Evolutionary conservation across 2,113 vertebrate species (phyloP).

Genomic region (Marcusenius ussheri): DNA sequence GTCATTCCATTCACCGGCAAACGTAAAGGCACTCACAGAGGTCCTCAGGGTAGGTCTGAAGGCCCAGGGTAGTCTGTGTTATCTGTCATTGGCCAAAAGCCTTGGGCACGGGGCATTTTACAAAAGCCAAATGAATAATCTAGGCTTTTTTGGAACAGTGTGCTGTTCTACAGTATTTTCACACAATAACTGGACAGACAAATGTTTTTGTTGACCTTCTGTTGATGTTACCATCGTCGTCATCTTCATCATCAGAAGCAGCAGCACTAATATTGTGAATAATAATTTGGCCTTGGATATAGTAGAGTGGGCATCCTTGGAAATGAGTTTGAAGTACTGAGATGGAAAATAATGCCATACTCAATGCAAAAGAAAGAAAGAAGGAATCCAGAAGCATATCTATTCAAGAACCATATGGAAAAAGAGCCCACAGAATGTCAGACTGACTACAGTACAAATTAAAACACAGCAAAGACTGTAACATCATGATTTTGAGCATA

Average conservation of each 20-base stretch:
- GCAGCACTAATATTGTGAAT: background rate
- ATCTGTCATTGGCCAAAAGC: background rate
- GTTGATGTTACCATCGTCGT: background rate
- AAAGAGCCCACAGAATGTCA: background rate
- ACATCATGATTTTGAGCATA: no score
- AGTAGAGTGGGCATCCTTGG: background rate
- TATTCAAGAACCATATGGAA: background rate
- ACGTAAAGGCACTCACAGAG: background rate
- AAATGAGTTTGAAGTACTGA: background rate
- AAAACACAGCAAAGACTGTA: background rate
- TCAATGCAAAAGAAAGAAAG: background rate
- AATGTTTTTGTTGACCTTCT: background rate
- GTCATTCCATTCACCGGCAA: background rate
- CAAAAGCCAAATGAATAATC: background rate
- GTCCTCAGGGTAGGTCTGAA: background rate
- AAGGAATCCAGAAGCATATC: background rate
- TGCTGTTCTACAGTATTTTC: background rate
- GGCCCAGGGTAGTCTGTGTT: background rate
- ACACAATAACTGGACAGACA: background rate
- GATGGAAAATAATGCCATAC: background rate
- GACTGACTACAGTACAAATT: background rate
- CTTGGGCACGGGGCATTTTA: background rate
- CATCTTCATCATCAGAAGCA: background rate
- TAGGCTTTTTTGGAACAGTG: background rate
- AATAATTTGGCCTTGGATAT: background rate